These are phyloP conservation scores for Odontamblyopus rebecca DNA, from an alignment of 2,797 vertebrate species.

Conservation along the genomic window DNA sequence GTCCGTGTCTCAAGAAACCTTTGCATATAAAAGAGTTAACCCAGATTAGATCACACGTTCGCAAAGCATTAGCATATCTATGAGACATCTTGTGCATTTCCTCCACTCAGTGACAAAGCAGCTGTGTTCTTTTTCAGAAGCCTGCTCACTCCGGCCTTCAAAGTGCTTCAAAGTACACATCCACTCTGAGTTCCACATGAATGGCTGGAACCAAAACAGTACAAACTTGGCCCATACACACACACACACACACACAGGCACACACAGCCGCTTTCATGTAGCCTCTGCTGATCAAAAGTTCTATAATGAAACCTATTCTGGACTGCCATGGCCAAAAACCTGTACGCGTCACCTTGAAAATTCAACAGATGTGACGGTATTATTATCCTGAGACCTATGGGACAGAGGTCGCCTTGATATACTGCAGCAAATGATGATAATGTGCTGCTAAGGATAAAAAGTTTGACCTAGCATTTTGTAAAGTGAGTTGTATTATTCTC, in stretches of 20 bases:
- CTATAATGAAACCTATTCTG: slow-evolving; percentile 34
- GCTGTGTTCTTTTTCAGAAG: slow-evolving; percentile 2
- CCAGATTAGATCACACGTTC: background rate
- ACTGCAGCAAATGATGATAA: slow-evolving; percentile 1
- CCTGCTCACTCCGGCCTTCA: background rate
- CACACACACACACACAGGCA: no score
- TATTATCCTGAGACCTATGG: slow-evolving; percentile 13
- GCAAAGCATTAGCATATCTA: background rate
- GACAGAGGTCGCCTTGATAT: slow-evolving; percentile 7
- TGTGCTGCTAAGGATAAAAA: slow-evolving; percentile 12
- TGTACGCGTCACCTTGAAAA: slow-evolving; percentile 39
- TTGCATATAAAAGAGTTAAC: background rate
- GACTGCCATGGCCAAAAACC: slow-evolving; percentile 23
- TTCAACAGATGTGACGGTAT: slow-evolving; percentile 20
- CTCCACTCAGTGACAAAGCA: background rate
- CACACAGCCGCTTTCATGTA: slow-evolving; percentile 8
- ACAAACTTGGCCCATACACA: background rate
- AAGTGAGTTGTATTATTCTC: no score
- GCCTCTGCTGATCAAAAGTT: slow-evolving; percentile 27
- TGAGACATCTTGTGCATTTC: slow-evolving; percentile 2
- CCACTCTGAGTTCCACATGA: background rate
- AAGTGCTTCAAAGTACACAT: slow-evolving; percentile 1
- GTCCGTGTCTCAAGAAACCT: background rate
- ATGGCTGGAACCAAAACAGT: background rate
- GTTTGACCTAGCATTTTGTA: background rate